Conservation (phyloP, 2,888 invertebrate genomes). For the Elegia similella region DNA sequence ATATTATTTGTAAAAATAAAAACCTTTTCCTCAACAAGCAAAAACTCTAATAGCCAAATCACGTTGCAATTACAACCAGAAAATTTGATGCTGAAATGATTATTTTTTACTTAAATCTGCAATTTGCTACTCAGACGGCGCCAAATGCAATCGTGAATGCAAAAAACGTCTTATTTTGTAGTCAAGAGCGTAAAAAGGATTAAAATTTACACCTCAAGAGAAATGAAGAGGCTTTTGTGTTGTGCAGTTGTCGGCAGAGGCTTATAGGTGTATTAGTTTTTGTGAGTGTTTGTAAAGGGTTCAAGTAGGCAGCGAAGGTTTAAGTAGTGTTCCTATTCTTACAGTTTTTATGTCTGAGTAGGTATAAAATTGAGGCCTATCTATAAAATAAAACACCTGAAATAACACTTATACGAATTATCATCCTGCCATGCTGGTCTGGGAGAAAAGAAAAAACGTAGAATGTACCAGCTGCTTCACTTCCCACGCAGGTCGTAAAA, state of each 20-base stretch:
- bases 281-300: constrained; percentile 11
- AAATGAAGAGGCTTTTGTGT: constrained; percentile 31
- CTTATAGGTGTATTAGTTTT: constrained; percentile 15
- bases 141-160: constrained; percentile 12
- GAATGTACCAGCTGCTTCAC: too few relatives aligned
- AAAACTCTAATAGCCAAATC: not conserved
- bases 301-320: not conserved
- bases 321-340: not conserved
- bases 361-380: not conserved
- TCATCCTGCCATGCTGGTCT: too few relatives aligned
- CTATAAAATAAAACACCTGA: too few relatives aligned
- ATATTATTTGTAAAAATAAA: not conserved
- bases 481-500: too few relatives aligned
- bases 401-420: too few relatives aligned
- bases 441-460: too few relatives aligned
- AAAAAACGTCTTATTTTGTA: constrained; percentile 10
- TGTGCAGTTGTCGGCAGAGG: constrained; percentile 3
- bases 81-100: not conserved
- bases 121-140: constrained; percentile 7
- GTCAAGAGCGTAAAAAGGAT: constrained; percentile 46
- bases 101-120: not conserved
- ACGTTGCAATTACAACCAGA: not conserved
- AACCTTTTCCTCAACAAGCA: not conserved
- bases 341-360: not conserved
- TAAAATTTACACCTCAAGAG: constrained; percentile 54